Conservation (phyloP, 2,888 invertebrate genomes). For the Gerosis bhagava region DNA sequence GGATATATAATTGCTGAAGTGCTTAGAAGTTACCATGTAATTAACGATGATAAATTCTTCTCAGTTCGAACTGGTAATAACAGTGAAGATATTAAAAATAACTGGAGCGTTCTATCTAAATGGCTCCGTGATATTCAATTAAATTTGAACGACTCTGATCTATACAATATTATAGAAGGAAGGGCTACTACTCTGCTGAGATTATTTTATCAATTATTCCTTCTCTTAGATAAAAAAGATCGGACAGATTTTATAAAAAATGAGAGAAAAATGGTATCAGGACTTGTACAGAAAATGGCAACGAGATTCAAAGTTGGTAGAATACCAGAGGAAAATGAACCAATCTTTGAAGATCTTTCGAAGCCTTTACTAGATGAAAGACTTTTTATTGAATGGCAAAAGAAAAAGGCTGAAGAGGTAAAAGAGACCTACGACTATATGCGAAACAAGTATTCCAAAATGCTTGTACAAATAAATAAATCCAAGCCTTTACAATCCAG, state of each 20-base stretch:
- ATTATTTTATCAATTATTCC: slow-evolving; percentile 83
- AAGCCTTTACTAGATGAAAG: slow-evolving; percentile 68
- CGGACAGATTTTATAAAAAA: slow-evolving; percentile 77
- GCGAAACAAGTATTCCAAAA: slow-evolving; percentile 66
- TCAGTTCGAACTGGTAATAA: slow-evolving; percentile 65
- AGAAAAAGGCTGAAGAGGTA: slow-evolving; percentile 67
- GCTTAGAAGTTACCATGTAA: slow-evolving; percentile 81
- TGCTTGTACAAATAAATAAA: slow-evolving; percentile 55
- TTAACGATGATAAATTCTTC: slow-evolving; percentile 77
- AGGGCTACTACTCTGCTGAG: slow-evolving; percentile 76
- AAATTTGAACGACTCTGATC: slow-evolving; percentile 59
- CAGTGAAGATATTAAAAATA: slow-evolving; percentile 66
- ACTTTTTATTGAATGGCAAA: slow-evolving; percentile 82
- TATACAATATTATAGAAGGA: slow-evolving; percentile 73
- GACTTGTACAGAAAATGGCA: slow-evolving; percentile 60
- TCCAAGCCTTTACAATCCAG: slow-evolving; percentile 41
- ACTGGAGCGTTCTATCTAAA: slow-evolving; percentile 72
- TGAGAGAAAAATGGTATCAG: slow-evolving; percentile 67
- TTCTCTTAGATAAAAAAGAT: slow-evolving; percentile 82
- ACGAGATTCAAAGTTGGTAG: slow-evolving; percentile 60
- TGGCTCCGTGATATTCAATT: slow-evolving; percentile 81
- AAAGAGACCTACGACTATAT: slow-evolving; percentile 66
- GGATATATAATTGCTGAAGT: slow-evolving; percentile 81
- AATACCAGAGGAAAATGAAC: slow-evolving; percentile 52
- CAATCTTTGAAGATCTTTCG: slow-evolving; percentile 64